Conservation (phyloP, 2,888 invertebrate species). For the Helicoverpa assulta region DNA sequence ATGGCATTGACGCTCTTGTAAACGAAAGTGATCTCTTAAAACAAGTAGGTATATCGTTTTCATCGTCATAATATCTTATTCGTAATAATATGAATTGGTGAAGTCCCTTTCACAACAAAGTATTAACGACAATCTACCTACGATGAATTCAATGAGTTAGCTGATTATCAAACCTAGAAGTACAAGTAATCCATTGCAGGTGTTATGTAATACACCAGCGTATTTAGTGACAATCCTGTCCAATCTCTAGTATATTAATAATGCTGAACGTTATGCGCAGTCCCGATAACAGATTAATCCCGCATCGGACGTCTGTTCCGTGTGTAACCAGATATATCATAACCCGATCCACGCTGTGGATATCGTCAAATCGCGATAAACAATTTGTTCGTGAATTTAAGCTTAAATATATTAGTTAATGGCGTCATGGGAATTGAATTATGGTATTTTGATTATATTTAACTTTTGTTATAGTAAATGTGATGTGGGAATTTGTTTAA, state of each 20-base stretch:
- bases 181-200: not conserved
- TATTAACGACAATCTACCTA: not conserved
- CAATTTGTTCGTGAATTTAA: conserved; percentile 40
- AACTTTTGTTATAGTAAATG: not conserved
- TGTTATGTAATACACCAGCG: not conserved
- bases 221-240: conserved; percentile 27
- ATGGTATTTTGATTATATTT: not conserved
- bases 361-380: conserved; percentile 36
- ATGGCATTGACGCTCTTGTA: no score
- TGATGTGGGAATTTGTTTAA: not conserved
- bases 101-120: no score
- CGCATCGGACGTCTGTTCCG: conserved; percentile 49
- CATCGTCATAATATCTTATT: no score
- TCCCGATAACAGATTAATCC: conserved; percentile 62
- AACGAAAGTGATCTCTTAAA: no score
- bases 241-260: conserved; percentile 47
- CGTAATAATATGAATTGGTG: no score
- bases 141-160: not conserved
- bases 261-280: conserved; percentile 38
- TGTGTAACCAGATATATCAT: conserved; percentile 38
- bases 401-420: conserved; percentile 23
- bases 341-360: conserved; percentile 2
- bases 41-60: no score
- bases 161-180: not conserved
- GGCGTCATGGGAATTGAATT: conserved; percentile 2